Base-by-base conservation (phyloP, 2,113 vertebrate genomes). In the Chlorodrepanis virens region DNA sequence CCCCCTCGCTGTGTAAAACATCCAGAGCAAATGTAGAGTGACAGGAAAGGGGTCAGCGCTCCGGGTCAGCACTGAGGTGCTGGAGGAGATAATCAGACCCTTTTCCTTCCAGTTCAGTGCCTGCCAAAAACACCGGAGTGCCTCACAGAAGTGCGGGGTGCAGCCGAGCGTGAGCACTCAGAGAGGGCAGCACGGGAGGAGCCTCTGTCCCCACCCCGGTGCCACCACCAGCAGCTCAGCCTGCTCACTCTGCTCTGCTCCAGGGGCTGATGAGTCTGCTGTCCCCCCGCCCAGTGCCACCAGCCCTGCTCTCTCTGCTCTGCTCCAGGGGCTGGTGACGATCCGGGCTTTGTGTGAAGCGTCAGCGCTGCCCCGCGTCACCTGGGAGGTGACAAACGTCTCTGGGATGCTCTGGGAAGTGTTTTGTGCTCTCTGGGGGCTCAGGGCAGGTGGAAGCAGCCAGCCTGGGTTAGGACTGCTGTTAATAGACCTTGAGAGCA, bases 11-110 rank as follows among this genome's bases (percentile, higher is more conserved):
- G 40, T 67, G 86, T 92, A 91, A 95, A 94, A 92, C 90, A 94
- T 85, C 83, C 82, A 64, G 71, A 84, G 89, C 93, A 96, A 94
- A 97, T 93, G 83, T 3, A 86, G 96, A 95, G 81, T 86, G 95
- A 95, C 94, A 96, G 96, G 37, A 86, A 81, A 90, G 63, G 94
- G 94, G 94, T 97, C 96, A 93, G 64, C 40, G 95, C 44, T 80
- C 80, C 72, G 91, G 96, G 96, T 90, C 93, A 39, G 18, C 87
- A 29, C 91, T 5, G 88, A 97, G 90, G 90, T 89, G 93, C 71
- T 94, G 91, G 93, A 93, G 91, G 92, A 93, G 96, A 97, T 96
- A 96, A 97, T 96, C 90, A 96, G 88, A 78, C 60, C 91, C 90
- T 96, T 83, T 87, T 47, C 64, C 78, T 97, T 97, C 95, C 94